A percentile compares a stretch with the other conserved stretches of the same genome.
Evolutionary conservation across 2,888 invertebrate genomes (phyloP).

Genomic region (Nemurella pictetii): DNA sequence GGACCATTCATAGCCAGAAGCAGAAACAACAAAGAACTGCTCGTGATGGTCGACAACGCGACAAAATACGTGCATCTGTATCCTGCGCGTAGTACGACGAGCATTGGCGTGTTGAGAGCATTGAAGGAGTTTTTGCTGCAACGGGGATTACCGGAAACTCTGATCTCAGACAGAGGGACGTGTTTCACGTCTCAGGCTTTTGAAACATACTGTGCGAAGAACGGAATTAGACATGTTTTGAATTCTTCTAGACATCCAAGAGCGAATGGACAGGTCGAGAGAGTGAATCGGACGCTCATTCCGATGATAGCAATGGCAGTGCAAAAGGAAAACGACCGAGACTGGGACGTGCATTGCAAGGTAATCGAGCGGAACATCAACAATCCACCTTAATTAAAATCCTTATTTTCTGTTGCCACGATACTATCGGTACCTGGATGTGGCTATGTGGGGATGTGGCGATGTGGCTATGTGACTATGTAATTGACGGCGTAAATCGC

Average conservation of each 20-base stretch:
- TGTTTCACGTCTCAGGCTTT: conserved; percentile 40
- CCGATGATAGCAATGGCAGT: not conserved
- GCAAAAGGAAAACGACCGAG: not conserved
- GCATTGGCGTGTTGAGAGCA: conserved; percentile 32
- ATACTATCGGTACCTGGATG: no score
- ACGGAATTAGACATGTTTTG: conserved; percentile 23
- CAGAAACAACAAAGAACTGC: conserved; percentile 41
- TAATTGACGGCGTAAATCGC: no score
- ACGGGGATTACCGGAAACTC: conserved; percentile 41
- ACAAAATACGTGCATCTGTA: conserved; percentile 42
- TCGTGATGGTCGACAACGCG: conserved; percentile 43
- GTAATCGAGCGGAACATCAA: not conserved
- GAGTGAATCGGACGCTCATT: not conserved
- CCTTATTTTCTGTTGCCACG: no score
- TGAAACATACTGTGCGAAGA: conserved; percentile 34
- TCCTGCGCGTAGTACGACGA: conserved; percentile 39
- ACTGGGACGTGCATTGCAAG: not conserved
- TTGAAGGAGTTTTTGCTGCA: conserved; percentile 38
- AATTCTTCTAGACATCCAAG: not conserved
- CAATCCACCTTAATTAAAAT: no score
- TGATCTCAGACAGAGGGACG: conserved; percentile 42
- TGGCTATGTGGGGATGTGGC: no score
- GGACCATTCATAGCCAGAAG: conserved; percentile 42
- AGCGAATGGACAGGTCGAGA: not conserved
- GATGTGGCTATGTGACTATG: no score